Base-by-base conservation (phyloP, 2,888 invertebrate species). In the Lysandra bellargus region DNA sequence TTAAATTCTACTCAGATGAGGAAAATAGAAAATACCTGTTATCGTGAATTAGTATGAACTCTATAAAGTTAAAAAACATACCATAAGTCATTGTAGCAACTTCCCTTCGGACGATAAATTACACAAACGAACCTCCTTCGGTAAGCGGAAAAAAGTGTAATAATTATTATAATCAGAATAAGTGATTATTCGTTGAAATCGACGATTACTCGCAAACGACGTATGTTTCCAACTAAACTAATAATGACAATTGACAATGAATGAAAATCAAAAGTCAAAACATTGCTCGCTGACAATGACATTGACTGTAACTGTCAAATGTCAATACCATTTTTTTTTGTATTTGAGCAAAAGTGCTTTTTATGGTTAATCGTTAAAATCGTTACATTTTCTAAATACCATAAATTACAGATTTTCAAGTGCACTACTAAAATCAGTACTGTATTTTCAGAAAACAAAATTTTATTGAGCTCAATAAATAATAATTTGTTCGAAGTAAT, bases 11-110 rank as follows among this genome's bases (percentile, higher is more conserved):
- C 23, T 30, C 9, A 1, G 64, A 61, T 61, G 7, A 61, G 64
- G 64, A 64, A 64, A 64, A 9, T 30, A 64, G 61, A 61, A 61
- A 61, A 23, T 60, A 60, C 33, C 33, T 33, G 61, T 61, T 23
- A 9, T 64, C 9, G 30, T 64, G 7, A 23, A 23, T 23, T 23
- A 23, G 23, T 23, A 23, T 23, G 23, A 7, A 30, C 9, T 64
- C 30, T 64, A 4, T 12, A 30, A 23, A 64, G 64, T 64, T 12
- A 12, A 6, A 12, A 64, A 64, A 64, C 64, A 30, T 64, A 64
- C 64, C 64, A 64, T 30, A 61, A 64, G 64, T 64, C 64, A 64
- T 64, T 30, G 12, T 30, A 64, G 64, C 12, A 64, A 64, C 64
- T 30, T 64, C 30, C 64, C 23, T 64, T 30, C 9, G 30, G 30